A percentile compares a stretch with the other conserved stretches of the same genome.
Evolutionary conservation across 2,797 vertebrate genomes (phyloP).

Genomic region (Acomys russatus): DNA sequence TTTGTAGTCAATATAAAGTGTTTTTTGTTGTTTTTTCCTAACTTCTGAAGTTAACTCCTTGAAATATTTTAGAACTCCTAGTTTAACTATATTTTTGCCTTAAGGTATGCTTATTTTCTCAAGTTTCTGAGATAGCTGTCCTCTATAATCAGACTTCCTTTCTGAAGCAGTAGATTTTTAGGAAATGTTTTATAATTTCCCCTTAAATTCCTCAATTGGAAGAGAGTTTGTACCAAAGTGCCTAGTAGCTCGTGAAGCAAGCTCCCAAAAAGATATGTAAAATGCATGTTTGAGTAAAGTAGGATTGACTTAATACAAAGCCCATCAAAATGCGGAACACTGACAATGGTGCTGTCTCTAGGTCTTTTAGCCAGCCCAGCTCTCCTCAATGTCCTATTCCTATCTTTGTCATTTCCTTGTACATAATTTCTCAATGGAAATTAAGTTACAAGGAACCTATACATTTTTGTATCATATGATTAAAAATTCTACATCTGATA

Average conservation of each 20-base stretch:
- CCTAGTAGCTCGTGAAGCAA: neutral
- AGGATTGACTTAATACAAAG: neutral
- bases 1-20: too few relatives aligned
- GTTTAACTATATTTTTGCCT: neutral
- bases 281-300: neutral
- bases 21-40: constrained; percentile 25
- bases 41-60: neutral
- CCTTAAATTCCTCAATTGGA: constrained; percentile 32
- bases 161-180: constrained; percentile 27
- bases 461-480: neutral
- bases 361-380: neutral
- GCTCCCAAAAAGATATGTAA: neutral
- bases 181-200: constrained; percentile 3
- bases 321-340: neutral
- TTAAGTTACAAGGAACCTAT: neutral
- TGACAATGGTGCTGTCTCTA: neutral
- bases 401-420: neutral
- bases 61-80: neutral
- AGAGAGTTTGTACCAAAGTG: neutral
- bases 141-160: constrained; percentile 1
- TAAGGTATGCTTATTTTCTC: neutral
- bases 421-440: neutral
- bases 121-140: neutral
- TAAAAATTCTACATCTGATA: neutral
- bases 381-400: neutral